phyloP scores from a whole-genome alignment of 2,888 invertebrate genomes.

The Conchocele bisecta region DNA sequence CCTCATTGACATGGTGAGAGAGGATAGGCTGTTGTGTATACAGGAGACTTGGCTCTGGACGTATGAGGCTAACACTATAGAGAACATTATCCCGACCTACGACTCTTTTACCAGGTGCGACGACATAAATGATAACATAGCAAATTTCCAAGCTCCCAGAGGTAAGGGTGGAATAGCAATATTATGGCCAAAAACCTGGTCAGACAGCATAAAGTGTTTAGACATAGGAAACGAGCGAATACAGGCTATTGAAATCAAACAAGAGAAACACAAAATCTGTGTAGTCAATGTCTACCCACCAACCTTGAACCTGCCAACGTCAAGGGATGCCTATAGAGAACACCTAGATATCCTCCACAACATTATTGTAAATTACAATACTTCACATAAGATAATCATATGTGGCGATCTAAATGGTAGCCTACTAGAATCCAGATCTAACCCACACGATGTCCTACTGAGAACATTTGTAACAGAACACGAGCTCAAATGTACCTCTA shows the following conservation, averaged over 20 bases:
- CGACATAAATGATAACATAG: conserved; percentile 1
- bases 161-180: conserved; percentile 9
- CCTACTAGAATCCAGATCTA: not conserved
- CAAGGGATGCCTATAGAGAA: conserved; percentile 2
- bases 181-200: not conserved
- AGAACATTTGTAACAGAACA: not conserved
- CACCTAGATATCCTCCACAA: not conserved
- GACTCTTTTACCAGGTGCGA: not conserved
- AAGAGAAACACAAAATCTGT: not conserved
- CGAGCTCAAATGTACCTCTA: too few relatives aligned
- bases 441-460: conserved; percentile 2
- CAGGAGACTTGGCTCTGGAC: conserved; percentile 11
- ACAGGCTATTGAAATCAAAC: not conserved
- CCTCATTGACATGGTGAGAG: not conserved
- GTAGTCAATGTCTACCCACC: conserved; percentile 3
- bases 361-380: not conserved
- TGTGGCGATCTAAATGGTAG: conserved; percentile 5
- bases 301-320: not conserved
- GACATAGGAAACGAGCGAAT: not conserved
- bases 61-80: not conserved
- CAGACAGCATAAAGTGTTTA: not conserved
- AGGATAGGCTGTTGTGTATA: not conserved
- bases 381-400: not conserved
- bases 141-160: not conserved
- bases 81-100: conserved; percentile 4